Evolutionary conservation across 2,113 vertebrate species (phyloP), one percentile per base, ranked within the genome.

Genomic region (Calonectris borealis): DNA sequence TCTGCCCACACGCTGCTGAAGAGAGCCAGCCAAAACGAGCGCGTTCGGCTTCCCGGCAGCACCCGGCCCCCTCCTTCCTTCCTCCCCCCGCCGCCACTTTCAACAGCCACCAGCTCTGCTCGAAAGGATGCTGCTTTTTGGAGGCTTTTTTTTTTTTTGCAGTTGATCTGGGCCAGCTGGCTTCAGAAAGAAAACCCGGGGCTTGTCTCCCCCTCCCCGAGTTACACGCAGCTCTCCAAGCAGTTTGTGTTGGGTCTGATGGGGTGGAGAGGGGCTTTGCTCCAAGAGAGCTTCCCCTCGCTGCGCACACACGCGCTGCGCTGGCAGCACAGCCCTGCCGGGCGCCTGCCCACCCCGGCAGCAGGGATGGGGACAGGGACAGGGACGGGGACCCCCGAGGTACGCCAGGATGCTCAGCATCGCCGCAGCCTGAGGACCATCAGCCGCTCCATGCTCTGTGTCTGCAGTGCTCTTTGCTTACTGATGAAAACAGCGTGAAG

Each of bases 391-490:
- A 34, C 10, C 11, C 52, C 29, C 0, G 1, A 13, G 24, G 51
- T 27, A 46, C 16, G 38, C 13, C 61, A 5, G 42, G 34, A 29
- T 40, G 55, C 31, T 49, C 78, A 73, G 54, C 72, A 24, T n/a
- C 9, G 0, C 13, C 1, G 15, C 61, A 26, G n/a, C 55, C 61
- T 8, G 36, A 66, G 78, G 40, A 55, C 25, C 38, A 0, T 6
- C 86, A 4, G 38, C 42, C 38, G n/a, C 57, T 12, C 26, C 1
- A 0, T 6, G 76, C 21, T 60, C 58, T 32, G 9, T 4, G 34
- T 0, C 0, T 2, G 6, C 60, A 19, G 7, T 1, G 31, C 36
- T 7, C 40, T 58, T 17, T 44, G 19, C 68, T 52, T 7, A 7
- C 19, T 1, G 40, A 32, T 32, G 27, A 20, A 36, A 72, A 31